phyloP scores from a whole-genome alignment of 2,888 invertebrate genomes.

The Caenorhabditis virilis region DNA sequence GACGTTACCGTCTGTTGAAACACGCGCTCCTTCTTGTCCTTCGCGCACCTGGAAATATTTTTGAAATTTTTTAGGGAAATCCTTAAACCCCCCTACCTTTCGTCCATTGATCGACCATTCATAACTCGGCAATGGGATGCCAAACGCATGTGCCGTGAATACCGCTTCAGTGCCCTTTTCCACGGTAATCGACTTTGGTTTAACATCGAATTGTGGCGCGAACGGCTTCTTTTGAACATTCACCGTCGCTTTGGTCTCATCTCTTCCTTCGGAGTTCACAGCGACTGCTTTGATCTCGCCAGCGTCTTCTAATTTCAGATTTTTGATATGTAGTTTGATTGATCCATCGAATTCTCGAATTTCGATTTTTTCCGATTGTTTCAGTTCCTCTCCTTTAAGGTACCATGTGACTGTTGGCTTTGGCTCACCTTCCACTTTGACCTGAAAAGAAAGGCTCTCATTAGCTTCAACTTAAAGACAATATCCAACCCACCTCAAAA shows the following conservation, averaged over 20 bases:
- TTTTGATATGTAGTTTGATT: constrained; percentile 59
- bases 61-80: background rate
- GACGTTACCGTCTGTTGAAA: constrained; percentile 36
- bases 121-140: constrained; percentile 58
- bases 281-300: constrained; percentile 69
- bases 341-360: constrained; percentile 65
- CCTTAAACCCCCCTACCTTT: constrained; percentile 40
- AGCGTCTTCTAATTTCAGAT: constrained; percentile 52
- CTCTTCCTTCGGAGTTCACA: constrained; percentile 67
- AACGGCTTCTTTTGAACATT: constrained; percentile 45
- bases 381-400: constrained; percentile 58
- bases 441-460: constrained; percentile 9
- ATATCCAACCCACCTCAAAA: constrained; percentile 56
- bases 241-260: constrained; percentile 31
- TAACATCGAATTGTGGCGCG: constrained; percentile 40
- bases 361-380: constrained; percentile 53
- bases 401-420: constrained; percentile 63
- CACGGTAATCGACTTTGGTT: constrained; percentile 49
- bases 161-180: constrained; percentile 57
- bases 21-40: constrained; percentile 55
- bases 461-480: background rate
- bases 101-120: constrained; percentile 59
- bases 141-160: constrained; percentile 62
- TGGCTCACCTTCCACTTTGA: constrained; percentile 65
- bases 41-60: constrained; percentile 56